A percentile compares a stretch with the other conserved stretches of the same genome.
Evolutionary conservation across 2,113 vertebrate species (phyloP).

Genomic region (Callionymus lyra): DNA sequence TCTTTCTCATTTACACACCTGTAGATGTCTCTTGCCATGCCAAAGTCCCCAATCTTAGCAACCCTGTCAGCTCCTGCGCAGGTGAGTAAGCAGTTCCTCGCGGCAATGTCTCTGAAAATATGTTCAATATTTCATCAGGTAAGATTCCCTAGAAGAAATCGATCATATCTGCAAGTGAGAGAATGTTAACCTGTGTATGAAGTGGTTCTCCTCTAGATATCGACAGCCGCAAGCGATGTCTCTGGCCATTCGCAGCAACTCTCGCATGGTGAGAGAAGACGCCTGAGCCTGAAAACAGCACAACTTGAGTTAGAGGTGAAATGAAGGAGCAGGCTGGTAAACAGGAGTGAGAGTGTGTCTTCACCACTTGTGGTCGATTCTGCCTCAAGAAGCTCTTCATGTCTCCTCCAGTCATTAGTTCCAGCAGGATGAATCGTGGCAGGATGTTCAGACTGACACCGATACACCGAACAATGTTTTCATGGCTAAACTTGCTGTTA

Average conservation of each 20-base stretch:
- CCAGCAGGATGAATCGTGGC: conserved; percentile 83
- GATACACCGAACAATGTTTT: conserved; percentile 80
- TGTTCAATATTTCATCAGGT: not conserved
- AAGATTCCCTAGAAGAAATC: not conserved
- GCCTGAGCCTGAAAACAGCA: conserved; percentile 66
- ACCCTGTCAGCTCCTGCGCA: conserved; percentile 72
- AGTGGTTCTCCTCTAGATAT: conserved; percentile 89
- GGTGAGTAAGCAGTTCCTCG: conserved; percentile 85
- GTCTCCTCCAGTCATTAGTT: conserved; percentile 89
- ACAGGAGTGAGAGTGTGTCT: conserved; percentile 25
- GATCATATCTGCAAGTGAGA: not conserved
- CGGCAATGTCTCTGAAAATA: conserved; percentile 79
- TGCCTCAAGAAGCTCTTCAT: conserved; percentile 88
- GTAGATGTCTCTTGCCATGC: conserved; percentile 90
- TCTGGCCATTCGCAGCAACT: conserved; percentile 80
- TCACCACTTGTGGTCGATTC: conserved; percentile 74
- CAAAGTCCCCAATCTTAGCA: conserved; percentile 88
- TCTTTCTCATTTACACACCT: conserved; percentile 51
- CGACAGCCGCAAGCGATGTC: conserved; percentile 85
- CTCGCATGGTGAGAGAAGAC: conserved; percentile 75
- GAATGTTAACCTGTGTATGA: conserved; percentile 79
- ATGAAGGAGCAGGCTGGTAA: conserved; percentile 1
- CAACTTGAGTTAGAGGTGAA: conserved; percentile 8
- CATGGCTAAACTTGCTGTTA: conserved; percentile 82
- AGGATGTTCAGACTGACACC: conserved; percentile 81